Evolutionary conservation across 1,140 invertebrate genomes (phyloP).

Genomic region (Bicyclus anynana): DNA sequence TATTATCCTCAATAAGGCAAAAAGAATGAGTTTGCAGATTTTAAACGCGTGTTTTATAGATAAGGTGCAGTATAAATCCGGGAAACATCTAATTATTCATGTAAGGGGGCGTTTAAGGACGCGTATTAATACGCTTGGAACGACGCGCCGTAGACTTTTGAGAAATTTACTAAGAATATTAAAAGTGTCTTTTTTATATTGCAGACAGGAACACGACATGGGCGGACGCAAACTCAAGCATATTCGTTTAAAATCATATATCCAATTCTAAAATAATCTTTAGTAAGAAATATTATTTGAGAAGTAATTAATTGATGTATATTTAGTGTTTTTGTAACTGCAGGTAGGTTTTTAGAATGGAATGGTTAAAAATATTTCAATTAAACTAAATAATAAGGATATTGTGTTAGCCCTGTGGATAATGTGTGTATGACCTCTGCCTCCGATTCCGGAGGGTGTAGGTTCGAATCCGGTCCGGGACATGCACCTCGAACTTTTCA

Average conservation of each 20-base stretch:
- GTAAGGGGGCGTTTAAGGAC: constrained; percentile 67
- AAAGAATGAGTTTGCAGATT: constrained; percentile 75
- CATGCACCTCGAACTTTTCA: too few species aligned
- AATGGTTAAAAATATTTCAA: too few species aligned
- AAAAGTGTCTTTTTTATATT: constrained; percentile 54
- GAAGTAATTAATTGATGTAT: too few species aligned
- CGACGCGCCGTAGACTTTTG: constrained; percentile 43
- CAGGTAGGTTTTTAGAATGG: too few species aligned
- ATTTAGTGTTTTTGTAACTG: too few species aligned
- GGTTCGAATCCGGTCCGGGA: too few species aligned
- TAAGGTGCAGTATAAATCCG: constrained; percentile 60
- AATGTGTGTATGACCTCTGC: too few species aligned
- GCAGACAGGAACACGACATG: constrained; percentile 56
- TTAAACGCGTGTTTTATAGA: constrained; percentile 71
- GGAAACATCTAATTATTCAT: constrained; percentile 75
- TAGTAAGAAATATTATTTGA: too few species aligned
- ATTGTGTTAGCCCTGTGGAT: too few species aligned
- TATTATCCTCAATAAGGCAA: constrained; percentile 73
- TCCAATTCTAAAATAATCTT: constrained; percentile 30
- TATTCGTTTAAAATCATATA: constrained; percentile 46
- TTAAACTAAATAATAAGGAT: too few species aligned
- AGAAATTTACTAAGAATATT: constrained; percentile 63
- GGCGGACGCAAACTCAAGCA: constrained; percentile 37
- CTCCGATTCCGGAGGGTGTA: too few species aligned
- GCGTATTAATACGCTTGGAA: constrained; percentile 62